Conservation (phyloP, 2,113 vertebrate species). For the Muntiacus muntjak region DNA sequence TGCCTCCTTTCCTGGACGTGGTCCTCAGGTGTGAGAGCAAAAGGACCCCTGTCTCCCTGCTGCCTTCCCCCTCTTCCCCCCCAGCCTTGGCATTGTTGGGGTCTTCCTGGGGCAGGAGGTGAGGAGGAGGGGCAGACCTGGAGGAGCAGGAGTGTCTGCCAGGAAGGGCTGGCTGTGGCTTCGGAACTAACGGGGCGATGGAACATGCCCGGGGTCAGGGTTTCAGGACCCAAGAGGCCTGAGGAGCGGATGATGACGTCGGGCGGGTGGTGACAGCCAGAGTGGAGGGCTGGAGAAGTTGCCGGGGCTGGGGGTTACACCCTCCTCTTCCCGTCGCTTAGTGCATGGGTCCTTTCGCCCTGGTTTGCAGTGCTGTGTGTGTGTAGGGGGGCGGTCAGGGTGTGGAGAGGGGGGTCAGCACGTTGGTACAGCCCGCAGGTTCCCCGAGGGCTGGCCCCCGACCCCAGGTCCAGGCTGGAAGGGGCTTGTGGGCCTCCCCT, state of each 20-base stretch:
- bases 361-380: neutral
- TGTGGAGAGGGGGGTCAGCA: neutral
- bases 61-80: neutral
- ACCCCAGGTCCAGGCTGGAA: neutral
- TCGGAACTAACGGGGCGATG: neutral
- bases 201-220: neutral
- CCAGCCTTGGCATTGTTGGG: neutral
- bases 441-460: neutral
- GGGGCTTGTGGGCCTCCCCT: neutral
- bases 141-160: constrained; percentile 16
- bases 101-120: neutral
- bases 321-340: neutral
- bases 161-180: constrained; percentile 23
- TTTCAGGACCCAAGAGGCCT: neutral
- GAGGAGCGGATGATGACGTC: neutral
- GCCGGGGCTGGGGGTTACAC: neutral
- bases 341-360: neutral
- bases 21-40: constrained; percentile 76
- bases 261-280: neutral
- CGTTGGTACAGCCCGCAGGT: neutral
- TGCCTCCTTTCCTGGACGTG: constrained; percentile 74
- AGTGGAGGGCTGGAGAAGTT: constrained; percentile 3
- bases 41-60: neutral
- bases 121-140: neutral
- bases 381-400: neutral